These are phyloP conservation scores for Omphaloscelis lunosa DNA, from an alignment of 2,888 invertebrate genomes.

Conservation along the genomic window DNA sequence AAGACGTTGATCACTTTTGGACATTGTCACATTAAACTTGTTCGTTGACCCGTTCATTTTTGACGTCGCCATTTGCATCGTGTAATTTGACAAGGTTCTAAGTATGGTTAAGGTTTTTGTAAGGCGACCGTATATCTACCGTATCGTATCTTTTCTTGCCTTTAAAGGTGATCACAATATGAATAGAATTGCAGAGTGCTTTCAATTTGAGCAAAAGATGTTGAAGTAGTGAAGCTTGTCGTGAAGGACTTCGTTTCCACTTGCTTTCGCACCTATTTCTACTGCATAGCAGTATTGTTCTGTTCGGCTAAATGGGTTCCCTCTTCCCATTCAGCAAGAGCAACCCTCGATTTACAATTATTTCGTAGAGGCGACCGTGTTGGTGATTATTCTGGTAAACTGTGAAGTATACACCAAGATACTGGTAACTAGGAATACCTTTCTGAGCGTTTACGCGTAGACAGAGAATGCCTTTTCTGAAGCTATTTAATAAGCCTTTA, in stretches of 20 bases:
- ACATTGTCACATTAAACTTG: not conserved
- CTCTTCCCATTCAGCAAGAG: not conserved
- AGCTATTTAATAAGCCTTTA: not conserved
- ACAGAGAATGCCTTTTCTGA: not conserved
- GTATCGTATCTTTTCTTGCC: too few relatives aligned
- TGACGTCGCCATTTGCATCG: not conserved
- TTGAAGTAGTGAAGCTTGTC: not conserved
- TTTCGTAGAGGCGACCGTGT: not conserved
- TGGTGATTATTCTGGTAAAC: not conserved
- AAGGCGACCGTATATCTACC: not conserved
- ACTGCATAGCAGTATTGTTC: not conserved
- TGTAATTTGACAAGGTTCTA: not conserved
- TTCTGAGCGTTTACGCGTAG: not conserved
- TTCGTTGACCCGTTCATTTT: not conserved
- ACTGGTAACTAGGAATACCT: not conserved
- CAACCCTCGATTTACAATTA: not conserved
- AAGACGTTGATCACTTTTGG: slow-evolving; percentile 2
- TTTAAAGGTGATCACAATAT: not conserved
- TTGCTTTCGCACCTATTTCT: not conserved
- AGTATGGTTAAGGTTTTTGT: not conserved
- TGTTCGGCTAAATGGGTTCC: not conserved
- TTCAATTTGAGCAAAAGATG: slow-evolving; percentile 12
- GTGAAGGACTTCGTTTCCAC: not conserved
- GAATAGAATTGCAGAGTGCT: slow-evolving; percentile 28
- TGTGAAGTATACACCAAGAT: not conserved